These are phyloP conservation scores for Hemitrygon akajei DNA, from an alignment of 2,797 vertebrate genomes.

Conservation along the genomic window DNA sequence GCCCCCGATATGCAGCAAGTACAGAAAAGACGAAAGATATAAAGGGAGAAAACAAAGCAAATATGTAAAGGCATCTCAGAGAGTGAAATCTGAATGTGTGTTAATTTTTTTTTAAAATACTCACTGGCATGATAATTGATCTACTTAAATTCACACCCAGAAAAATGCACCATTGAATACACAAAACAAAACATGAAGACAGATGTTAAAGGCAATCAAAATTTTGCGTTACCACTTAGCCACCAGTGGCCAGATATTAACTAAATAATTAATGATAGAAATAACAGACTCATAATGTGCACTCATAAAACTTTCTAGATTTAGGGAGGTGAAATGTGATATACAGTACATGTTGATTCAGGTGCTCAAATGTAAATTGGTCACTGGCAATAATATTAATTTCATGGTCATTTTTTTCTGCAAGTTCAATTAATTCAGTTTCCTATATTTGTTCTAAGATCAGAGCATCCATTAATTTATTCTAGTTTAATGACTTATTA, in stretches of 20 bases:
- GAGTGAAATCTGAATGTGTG: background rate
- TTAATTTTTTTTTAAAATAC: background rate
- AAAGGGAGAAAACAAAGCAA: background rate
- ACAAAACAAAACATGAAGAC: background rate
- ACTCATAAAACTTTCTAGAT: background rate
- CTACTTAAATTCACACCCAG: background rate
- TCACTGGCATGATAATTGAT: background rate
- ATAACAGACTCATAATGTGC: background rate
- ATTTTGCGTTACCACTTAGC: background rate
- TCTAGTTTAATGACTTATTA: background rate
- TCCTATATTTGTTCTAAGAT: background rate
- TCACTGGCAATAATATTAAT: background rate
- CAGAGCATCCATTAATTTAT: background rate
- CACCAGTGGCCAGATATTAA: background rate
- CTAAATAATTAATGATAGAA: background rate
- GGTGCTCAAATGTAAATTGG: background rate
- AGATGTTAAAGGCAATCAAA: background rate
- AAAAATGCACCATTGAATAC: background rate
- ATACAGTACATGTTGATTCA: background rate
- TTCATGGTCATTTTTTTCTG: background rate
- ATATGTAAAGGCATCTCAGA: background rate
- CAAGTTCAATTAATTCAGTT: background rate
- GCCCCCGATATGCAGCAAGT: background rate
- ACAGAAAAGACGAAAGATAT: background rate
- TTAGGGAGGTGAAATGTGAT: background rate